Conservation (phyloP, 2,113 vertebrate genomes). For the Takifugu flavidus region DNA sequence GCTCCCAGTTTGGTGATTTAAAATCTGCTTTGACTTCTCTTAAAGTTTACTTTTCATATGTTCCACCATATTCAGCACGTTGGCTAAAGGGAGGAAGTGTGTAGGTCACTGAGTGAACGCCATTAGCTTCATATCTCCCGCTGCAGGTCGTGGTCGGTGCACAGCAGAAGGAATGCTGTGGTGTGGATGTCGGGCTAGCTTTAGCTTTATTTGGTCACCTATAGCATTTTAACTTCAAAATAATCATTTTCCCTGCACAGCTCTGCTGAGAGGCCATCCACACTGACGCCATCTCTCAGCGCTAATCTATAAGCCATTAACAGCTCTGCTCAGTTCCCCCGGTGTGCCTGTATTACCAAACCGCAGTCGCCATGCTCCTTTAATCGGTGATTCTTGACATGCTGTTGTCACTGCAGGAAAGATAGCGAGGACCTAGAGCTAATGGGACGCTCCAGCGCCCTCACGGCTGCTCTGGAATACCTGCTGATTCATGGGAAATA, state of each 20-base stretch:
- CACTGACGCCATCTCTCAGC: conserved; percentile 34
- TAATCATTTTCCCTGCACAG: conserved; percentile 25
- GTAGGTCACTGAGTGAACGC: no score
- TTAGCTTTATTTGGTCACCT: no score
- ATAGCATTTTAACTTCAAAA: conserved; percentile 15
- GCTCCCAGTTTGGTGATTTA: neutral
- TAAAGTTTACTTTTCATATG: no score
- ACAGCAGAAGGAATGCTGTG: no score
- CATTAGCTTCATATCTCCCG: no score
- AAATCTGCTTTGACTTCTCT: neutral
- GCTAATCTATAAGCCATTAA: conserved; percentile 50
- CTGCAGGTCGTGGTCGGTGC: no score
- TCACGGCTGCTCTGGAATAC: conserved; percentile 44
- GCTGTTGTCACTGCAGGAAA: conserved; percentile 47
- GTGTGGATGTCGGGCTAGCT: no score
- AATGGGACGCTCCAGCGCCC: conserved; percentile 47
- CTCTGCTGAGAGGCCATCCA: conserved; percentile 23
- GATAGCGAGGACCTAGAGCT: conserved; percentile 51
- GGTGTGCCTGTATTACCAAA: conserved; percentile 43
- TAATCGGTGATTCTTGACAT: conserved; percentile 43
- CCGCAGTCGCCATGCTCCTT: conserved; percentile 31
- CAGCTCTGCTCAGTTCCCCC: conserved; percentile 26
- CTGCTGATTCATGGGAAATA: conserved; percentile 46
- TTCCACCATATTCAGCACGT: neutral
- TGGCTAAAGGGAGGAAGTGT: neutral